These are phyloP conservation scores for Kryphioiulus occultus DNA, from an alignment of 2,888 invertebrate species.

Conservation along the genomic window DNA sequence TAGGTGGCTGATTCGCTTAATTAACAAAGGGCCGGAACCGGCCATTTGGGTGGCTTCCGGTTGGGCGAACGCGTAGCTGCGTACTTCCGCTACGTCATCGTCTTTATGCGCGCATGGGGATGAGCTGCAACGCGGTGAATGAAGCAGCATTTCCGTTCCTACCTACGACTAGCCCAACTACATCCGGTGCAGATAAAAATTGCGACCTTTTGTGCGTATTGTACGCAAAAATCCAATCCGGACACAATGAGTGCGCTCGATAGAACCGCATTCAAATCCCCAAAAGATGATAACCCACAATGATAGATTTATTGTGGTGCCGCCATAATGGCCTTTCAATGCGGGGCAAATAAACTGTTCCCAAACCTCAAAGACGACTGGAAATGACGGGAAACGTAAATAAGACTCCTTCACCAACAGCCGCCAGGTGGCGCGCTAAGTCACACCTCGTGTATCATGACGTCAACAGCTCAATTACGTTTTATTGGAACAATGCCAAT, in stretches of 20 bases:
- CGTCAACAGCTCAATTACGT: not conserved
- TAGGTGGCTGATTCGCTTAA: not conserved
- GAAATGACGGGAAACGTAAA: not conserved
- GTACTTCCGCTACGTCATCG: not conserved
- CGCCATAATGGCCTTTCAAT: conserved; percentile 24
- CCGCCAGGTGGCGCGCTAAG: not conserved
- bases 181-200: conserved; percentile 30
- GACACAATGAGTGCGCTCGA: conserved; percentile 21
- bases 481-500: too few species aligned
- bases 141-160: not conserved
- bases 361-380: not conserved
- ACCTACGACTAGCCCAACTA: conserved; percentile 29
- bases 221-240: not conserved
- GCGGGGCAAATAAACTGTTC: not conserved
- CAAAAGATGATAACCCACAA: conserved; percentile 31
- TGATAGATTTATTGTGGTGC: conserved; percentile 26
- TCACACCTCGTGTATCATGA: not conserved
- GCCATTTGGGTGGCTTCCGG: not conserved
- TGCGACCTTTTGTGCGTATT: conserved; percentile 12
- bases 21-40: conserved; percentile 24
- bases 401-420: not conserved
- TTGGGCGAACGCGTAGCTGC: not conserved
- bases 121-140: conserved; percentile 8
- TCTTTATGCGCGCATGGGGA: not conserved
- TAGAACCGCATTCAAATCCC: conserved; percentile 12